phyloP scores from a whole-genome alignment of 2,888 invertebrate genomes.

The Carterocephalus palaemon region DNA sequence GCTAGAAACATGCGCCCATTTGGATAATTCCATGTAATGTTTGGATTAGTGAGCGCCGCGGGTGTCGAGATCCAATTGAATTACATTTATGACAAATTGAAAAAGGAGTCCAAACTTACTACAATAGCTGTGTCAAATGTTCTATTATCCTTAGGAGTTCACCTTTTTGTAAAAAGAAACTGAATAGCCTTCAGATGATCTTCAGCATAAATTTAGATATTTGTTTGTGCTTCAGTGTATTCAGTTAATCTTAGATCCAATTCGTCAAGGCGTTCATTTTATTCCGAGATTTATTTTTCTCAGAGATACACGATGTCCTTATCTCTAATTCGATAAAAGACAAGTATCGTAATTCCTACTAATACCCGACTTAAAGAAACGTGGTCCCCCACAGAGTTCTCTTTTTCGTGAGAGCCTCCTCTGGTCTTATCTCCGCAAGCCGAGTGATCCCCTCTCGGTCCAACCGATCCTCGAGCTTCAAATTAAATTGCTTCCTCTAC shows the following conservation, averaged over 20 bases:
- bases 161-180: not conserved
- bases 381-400: constrained; percentile 45
- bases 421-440: constrained; percentile 41
- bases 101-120: too few species aligned
- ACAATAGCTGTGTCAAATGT: too few species aligned
- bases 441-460: constrained; percentile 41
- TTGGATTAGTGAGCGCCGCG: constrained; percentile 45
- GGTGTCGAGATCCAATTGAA: constrained; percentile 37
- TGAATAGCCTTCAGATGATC: too few species aligned
- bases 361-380: constrained; percentile 51
- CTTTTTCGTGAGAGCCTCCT: constrained; percentile 41
- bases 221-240: too few species aligned
- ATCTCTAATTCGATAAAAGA: constrained; percentile 24
- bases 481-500: constrained; percentile 52
- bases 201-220: too few species aligned
- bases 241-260: too few species aligned
- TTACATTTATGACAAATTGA: constrained; percentile 54
- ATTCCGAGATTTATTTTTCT: constrained; percentile 12
- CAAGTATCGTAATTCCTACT: constrained; percentile 43
- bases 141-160: not conserved
- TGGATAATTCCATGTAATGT: constrained; percentile 60
- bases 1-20: constrained; percentile 39
- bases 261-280: not conserved
- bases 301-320: constrained; percentile 17
- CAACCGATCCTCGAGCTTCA: constrained; percentile 42